Conservation (phyloP, 2,797 vertebrate species). For the Trematomus bernacchii region DNA sequence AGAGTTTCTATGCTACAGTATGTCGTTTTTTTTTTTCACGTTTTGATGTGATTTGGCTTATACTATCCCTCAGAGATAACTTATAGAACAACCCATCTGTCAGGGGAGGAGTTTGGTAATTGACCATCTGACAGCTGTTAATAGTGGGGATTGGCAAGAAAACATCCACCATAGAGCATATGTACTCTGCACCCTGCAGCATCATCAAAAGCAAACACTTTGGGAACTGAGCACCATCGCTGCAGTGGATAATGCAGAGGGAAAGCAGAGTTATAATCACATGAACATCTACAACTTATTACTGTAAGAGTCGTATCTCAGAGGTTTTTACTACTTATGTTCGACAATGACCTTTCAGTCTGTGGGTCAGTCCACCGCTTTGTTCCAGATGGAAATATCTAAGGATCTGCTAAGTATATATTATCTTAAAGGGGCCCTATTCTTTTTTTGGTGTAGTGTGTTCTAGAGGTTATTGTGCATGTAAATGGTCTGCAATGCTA, state of each 20-base stretch:
- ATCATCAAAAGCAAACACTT: neutral
- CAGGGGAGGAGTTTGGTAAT: conserved; percentile 32
- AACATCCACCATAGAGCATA: conserved; percentile 23
- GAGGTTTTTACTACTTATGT: neutral
- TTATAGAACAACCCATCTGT: conserved; percentile 49
- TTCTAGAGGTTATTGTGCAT: too few relatives aligned
- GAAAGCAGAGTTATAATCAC: neutral
- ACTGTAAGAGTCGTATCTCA: conserved; percentile 6
- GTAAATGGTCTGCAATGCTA: too few relatives aligned
- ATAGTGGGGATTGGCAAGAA: conserved; percentile 13
- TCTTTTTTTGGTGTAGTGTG: too few relatives aligned
- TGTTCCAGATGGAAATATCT: too few relatives aligned
- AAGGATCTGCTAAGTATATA: too few relatives aligned
- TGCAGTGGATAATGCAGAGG: neutral
- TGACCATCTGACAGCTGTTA: conserved; percentile 51
- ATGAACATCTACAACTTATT: neutral
- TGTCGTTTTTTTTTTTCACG: conserved; percentile 2
- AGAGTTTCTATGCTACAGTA: conserved; percentile 4
- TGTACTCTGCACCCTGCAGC: neutral
- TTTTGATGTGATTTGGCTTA: conserved; percentile 12
- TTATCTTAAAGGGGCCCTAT: too few relatives aligned
- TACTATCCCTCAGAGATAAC: conserved; percentile 43
- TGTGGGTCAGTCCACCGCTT: too few relatives aligned
- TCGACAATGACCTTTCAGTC: too few relatives aligned
- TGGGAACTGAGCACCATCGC: neutral